A percentile compares a stretch with the other conserved stretches of the same genome.
These are phyloP conservation scores for Muraenolepis orangiensis DNA, from an alignment of 2,797 vertebrate genomes.

Conservation along the genomic window DNA sequence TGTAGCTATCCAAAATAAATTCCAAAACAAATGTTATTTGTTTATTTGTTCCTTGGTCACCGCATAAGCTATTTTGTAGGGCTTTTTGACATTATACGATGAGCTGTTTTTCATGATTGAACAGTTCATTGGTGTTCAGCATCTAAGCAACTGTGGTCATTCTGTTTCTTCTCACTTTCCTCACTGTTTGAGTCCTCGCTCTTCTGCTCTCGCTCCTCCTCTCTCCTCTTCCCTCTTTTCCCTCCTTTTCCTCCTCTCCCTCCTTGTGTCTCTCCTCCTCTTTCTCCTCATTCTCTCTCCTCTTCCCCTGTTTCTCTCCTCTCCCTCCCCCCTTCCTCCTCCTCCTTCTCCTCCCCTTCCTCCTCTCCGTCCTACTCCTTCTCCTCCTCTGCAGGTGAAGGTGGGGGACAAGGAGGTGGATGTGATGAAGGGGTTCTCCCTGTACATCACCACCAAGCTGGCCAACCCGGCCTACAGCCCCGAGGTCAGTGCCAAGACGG, in stretches of 20 bases:
- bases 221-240: no score
- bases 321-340: constrained; percentile 6
- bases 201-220: no score
- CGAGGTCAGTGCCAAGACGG: constrained; percentile 80
- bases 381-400: constrained; percentile 72
- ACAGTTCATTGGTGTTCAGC: no score
- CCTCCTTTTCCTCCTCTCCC: neutral
- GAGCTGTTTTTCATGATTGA: no score
- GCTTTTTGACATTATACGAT: no score
- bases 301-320: constrained; percentile 3
- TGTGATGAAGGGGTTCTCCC: constrained; percentile 73
- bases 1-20: no score
- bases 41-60: no score
- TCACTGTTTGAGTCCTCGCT: no score
- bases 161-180: no score
- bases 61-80: no score
- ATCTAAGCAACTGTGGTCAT: no score
- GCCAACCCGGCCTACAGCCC: constrained; percentile 83
- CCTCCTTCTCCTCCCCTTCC: neutral
- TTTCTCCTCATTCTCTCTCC: neutral
- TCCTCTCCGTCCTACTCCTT: neutral
- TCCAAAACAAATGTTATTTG: no score
- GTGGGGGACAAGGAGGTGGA: constrained; percentile 85
- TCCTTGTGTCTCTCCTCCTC: neutral
- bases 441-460: constrained; percentile 85